These are phyloP conservation scores for Choloepus hoffmanni DNA, from an alignment of 2,113 vertebrate species.

Conservation along the genomic window DNA sequence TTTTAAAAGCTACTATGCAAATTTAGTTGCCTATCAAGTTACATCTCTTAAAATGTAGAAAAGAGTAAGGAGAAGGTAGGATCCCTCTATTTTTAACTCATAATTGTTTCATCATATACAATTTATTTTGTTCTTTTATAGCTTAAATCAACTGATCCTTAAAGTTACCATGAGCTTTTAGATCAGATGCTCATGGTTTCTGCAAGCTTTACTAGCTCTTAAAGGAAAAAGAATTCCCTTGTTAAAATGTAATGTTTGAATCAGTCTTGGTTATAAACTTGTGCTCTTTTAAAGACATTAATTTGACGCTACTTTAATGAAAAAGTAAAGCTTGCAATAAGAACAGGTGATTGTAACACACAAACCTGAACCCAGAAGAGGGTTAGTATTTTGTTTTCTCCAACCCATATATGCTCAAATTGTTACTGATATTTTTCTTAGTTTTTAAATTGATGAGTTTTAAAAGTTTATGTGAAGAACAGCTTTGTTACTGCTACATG, in stretches of 20 bases:
- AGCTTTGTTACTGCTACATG: slow-evolving; percentile 44
- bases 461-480: slow-evolving; percentile 61
- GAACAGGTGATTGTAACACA: slow-evolving; percentile 23
- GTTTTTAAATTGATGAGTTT: slow-evolving; percentile 51
- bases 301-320: slow-evolving; percentile 13
- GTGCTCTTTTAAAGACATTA: neutral
- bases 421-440: slow-evolving; percentile 44
- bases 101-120: neutral
- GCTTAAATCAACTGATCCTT: neutral
- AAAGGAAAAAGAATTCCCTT: neutral
- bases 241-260: neutral
- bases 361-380: neutral
- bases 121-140: slow-evolving; percentile 9
- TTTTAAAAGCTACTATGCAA: neutral
- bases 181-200: neutral
- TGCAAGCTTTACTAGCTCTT: neutral
- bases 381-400: slow-evolving; percentile 36
- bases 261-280: slow-evolving; percentile 28
- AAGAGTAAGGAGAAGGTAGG: neutral
- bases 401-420: slow-evolving; percentile 41
- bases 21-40: neutral
- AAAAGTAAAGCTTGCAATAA: slow-evolving; percentile 27
- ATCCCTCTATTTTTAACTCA: slow-evolving; percentile 2
- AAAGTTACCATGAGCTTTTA: neutral
- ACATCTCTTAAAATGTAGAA: neutral